These are phyloP conservation scores for Elymnias hypermnestra DNA, from an alignment of 1,140 invertebrate genomes.

Conservation along the genomic window DNA sequence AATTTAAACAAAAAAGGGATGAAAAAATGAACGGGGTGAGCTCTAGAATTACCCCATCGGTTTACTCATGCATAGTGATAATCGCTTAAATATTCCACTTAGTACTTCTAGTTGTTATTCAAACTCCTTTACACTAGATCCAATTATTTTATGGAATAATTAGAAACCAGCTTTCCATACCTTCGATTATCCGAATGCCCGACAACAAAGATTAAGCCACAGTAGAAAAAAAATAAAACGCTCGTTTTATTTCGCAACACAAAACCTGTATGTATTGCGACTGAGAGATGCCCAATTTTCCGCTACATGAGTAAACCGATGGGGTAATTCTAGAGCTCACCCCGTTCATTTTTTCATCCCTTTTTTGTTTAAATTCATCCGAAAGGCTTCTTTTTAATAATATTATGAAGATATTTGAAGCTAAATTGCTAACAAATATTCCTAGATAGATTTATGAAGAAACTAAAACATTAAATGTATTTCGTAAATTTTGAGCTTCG, in stretches of 20 bases:
- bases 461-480: too few species aligned
- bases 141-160: too few species aligned
- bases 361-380: slow-evolving; percentile 20
- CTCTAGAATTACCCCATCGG: slow-evolving; percentile 31
- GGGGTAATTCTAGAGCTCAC: slow-evolving; percentile 29
- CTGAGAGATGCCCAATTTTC: slow-evolving; percentile 35
- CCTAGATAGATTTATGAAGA: too few species aligned
- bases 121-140: too few species aligned
- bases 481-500: too few species aligned
- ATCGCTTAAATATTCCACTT: too few species aligned
- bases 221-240: too few species aligned
- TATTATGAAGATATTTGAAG: slow-evolving; percentile 14
- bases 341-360: slow-evolving; percentile 23
- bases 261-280: not conserved
- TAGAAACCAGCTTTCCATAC: too few species aligned
- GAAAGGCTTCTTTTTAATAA: slow-evolving; percentile 8
- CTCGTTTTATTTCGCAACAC: not conserved
- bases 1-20: slow-evolving; percentile 20
- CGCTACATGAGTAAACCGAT: slow-evolving; percentile 38
- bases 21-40: slow-evolving; percentile 24
- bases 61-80: slow-evolving; percentile 41
- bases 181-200: too few species aligned
- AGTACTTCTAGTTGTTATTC: too few species aligned
- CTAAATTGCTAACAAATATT: not conserved
- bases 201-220: too few species aligned